phyloP scores from a whole-genome alignment of 1,140 invertebrate species.

The Hycleus cichorii region DNA sequence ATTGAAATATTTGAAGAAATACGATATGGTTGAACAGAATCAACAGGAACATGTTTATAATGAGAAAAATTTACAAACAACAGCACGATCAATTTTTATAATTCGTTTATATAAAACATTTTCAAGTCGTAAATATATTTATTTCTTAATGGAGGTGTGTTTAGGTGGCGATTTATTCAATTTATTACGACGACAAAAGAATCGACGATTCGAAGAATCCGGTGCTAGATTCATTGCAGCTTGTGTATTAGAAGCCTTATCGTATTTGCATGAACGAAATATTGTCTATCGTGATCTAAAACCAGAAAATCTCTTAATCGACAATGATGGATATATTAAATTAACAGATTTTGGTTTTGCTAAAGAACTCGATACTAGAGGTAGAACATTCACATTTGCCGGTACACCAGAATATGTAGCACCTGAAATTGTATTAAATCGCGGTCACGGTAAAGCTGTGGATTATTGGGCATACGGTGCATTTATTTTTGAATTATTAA shows the following conservation, averaged over 20 bases:
- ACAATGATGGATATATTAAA: slow-evolving; percentile 83
- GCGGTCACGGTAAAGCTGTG: slow-evolving; percentile 84
- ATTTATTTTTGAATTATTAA: slow-evolving; percentile 84
- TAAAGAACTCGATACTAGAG: slow-evolving; percentile 67
- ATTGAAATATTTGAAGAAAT: slow-evolving; percentile 87
- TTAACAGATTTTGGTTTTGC: slow-evolving; percentile 98
- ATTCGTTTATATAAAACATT: slow-evolving; percentile 85
- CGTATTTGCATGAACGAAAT: slow-evolving; percentile 78
- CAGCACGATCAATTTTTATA: slow-evolving; percentile 48
- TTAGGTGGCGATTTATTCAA: slow-evolving; percentile 98
- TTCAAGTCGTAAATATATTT: slow-evolving; percentile 91
- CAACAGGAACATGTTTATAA: slow-evolving; percentile 87
- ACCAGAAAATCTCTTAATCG: slow-evolving; percentile 89
- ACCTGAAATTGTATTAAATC: slow-evolving; percentile 90
- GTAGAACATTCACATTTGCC: slow-evolving; percentile 96
- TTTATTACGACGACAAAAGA: slow-evolving; percentile 66
- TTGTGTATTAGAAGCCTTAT: slow-evolving; percentile 86
- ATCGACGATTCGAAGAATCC: slow-evolving; percentile 74
- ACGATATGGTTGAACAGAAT: slow-evolving; percentile 85
- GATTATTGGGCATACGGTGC: slow-evolving; percentile 96
- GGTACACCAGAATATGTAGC: slow-evolving; percentile 90
- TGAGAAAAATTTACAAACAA: slow-evolving; percentile 85
- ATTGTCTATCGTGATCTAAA: slow-evolving; percentile 93
- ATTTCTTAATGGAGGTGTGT: slow-evolving; percentile 95
- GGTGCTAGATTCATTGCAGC: slow-evolving; percentile 74